phyloP scores from a whole-genome alignment of 2,888 invertebrate species.

The Punctoribates punctum region DNA sequence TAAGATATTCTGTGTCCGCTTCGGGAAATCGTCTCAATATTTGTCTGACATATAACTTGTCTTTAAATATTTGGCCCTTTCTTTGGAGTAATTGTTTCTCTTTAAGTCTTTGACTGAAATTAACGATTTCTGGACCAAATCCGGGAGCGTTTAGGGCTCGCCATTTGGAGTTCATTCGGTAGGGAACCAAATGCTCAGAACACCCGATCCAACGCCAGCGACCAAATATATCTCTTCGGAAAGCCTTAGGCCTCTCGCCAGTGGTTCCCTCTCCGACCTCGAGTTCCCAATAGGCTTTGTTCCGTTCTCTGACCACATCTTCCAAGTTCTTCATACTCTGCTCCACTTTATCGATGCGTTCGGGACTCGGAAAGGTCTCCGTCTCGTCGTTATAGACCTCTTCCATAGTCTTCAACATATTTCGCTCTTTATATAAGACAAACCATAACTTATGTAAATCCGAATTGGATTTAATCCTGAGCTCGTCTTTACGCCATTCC shows the following conservation, averaged over 20 bases:
- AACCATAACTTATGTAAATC: constrained; percentile 97
- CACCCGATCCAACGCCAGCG: constrained; percentile 43
- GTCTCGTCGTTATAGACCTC: constrained; percentile 65
- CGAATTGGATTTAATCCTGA: constrained; percentile 86
- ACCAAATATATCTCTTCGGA: constrained; percentile 46
- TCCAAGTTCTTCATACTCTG: constrained; percentile 93
- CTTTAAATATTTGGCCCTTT: constrained; percentile 43
- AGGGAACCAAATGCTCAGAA: constrained; percentile 47
- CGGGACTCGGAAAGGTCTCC: constrained; percentile 79
- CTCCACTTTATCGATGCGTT: constrained; percentile 85
- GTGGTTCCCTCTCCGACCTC: constrained; percentile 72
- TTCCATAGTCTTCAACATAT: constrained; percentile 97
- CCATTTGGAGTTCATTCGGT: constrained; percentile 45
- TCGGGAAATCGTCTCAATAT: constrained; percentile 71
- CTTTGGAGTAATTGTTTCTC: constrained; percentile 40
- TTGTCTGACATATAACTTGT: constrained; percentile 51
- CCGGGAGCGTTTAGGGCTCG: constrained; percentile 40
- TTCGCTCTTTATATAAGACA: constrained; percentile 85
- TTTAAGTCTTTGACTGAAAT: constrained; percentile 45
- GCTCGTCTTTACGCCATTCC: constrained; percentile 81
- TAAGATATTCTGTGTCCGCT: constrained; percentile 66
- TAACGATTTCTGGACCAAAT: constrained; percentile 42
- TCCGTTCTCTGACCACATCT: constrained; percentile 82
- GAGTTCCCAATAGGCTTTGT: constrained; percentile 78
- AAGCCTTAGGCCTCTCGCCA: constrained; percentile 66